Base-by-base conservation (phyloP, 23 tunicate species). In the Halocynthia roretzi region DNA sequence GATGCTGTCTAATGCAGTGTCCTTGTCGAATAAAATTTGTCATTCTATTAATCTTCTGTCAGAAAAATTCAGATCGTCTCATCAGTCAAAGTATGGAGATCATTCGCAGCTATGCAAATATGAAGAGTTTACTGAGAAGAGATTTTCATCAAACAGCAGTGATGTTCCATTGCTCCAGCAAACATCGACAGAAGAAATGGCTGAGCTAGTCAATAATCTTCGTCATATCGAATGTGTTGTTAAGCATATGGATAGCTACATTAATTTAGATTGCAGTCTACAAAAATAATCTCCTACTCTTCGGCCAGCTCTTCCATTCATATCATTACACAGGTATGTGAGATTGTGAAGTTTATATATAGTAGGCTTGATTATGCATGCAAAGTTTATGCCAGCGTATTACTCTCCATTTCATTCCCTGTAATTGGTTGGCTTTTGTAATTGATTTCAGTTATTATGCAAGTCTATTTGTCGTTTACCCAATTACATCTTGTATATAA, bases 81-180 rank as follows among this genome's bases (percentile, higher is more conserved):
- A 81, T 14, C 18, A 76, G 78, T 71, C 83, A 15, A 79, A 87
- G 40, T 84, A 69, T 22, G 92, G 83, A 17, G 18, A 72, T 6
- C 22, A 64, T 14, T 74, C 64, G 6, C 62, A 74, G 31, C 6
- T 11, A 8, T 74, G 78, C 22, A 19, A 18, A 48, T 62, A 74
- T 7, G 55, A 62, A 8, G 8, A 62, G 19, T 74, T 64, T 8
- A 54, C 18, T 9, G 56, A 52, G n/a, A 50, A 53, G 78, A 49
- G 19, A 21, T 74, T 53, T 14, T 74, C 78, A 21, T 50, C 56
- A 15, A 74, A 48, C 78, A 73, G 72, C 75, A 77, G 88, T 49
- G 83, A 92, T 50, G 98, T 92, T 9, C 98, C 98, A 31, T 85
- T 92, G 10, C 71, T 92, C 54, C 98, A 86, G 82, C 98, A 92